Percentiles rank a stretch among this genome's conserved stretches.
phyloP scores from a whole-genome alignment of 2,113 vertebrate species.

The Mus spicilegus region DNA sequence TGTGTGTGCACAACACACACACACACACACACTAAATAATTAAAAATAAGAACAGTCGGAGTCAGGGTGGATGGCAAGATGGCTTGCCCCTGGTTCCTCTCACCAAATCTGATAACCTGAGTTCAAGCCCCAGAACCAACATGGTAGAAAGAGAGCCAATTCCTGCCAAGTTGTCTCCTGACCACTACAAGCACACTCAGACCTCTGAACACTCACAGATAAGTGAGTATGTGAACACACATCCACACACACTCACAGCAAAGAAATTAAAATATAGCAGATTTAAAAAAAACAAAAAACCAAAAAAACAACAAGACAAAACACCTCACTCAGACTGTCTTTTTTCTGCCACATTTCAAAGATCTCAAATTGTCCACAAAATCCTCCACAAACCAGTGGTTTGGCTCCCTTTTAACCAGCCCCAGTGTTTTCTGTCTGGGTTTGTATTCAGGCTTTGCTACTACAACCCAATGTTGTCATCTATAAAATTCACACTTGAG shows the following conservation, averaged over 20 bases:
- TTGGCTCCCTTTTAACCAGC: background rate
- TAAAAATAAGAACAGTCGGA: background rate
- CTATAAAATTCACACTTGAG: background rate
- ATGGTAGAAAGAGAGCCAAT: background rate
- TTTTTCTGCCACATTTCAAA: fast-evolving
- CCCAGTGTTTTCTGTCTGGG: background rate
- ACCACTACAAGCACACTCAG: background rate
- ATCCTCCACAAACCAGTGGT: background rate
- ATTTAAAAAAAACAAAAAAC: background rate
- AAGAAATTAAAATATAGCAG: background rate
- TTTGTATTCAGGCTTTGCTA: background rate
- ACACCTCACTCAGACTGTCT: background rate
- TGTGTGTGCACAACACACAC: background rate
- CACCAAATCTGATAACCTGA: background rate
- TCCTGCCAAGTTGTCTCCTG: background rate
- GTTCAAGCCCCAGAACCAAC: background rate
- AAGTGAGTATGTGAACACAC: background rate
- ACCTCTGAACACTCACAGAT: background rate
- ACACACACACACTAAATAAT: background rate
- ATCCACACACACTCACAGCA: background rate
- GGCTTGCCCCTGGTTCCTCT: background rate
- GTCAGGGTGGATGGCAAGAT: background rate
- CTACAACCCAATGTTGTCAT: background rate
- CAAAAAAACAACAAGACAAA: background rate
- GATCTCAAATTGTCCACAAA: background rate